Evolutionary conservation across 2,797 vertebrate species (phyloP).

Genomic region (Tiaroga cobitis): DNA sequence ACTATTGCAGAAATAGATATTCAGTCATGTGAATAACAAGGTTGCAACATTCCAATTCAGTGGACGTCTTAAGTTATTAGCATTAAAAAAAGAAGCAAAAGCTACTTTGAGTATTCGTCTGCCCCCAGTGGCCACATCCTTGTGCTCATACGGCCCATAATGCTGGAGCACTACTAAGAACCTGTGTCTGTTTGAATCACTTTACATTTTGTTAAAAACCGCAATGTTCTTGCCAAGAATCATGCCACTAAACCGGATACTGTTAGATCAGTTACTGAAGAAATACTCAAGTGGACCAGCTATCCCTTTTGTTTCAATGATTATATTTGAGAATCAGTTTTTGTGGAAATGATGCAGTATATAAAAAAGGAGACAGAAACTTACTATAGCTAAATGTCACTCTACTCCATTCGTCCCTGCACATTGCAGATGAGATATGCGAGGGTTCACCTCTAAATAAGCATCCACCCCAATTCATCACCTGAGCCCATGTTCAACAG

Average conservation of each 20-base stretch:
- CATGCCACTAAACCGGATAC: too few species aligned
- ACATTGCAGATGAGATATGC: conserved; percentile 73
- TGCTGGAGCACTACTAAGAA: neutral
- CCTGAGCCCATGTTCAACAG: conserved; percentile 66
- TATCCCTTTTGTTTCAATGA: conserved; percentile 74
- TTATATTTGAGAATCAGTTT: conserved; percentile 85
- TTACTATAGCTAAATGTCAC: conserved; percentile 77
- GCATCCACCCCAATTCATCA: conserved; percentile 66
- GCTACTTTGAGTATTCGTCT: neutral
- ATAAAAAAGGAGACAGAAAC: conserved; percentile 77
- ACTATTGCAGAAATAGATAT: neutral
- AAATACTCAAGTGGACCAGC: conserved; percentile 54
- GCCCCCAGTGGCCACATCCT: neutral
- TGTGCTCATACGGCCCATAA: neutral
- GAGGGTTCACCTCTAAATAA: conserved; percentile 59
- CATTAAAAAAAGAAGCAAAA: too few species aligned
- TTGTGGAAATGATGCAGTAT: conserved; percentile 78
- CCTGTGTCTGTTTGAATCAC: too few species aligned
- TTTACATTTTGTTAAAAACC: neutral
- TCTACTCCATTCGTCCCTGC: conserved; percentile 72
- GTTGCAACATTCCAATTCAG: neutral
- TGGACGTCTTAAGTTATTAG: neutral
- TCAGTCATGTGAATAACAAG: neutral
- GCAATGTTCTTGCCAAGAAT: neutral
- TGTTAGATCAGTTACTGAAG: neutral